Evolutionary conservation across 2,888 invertebrate genomes (phyloP).

Genomic region (Pachymerium ferrugineum): DNA sequence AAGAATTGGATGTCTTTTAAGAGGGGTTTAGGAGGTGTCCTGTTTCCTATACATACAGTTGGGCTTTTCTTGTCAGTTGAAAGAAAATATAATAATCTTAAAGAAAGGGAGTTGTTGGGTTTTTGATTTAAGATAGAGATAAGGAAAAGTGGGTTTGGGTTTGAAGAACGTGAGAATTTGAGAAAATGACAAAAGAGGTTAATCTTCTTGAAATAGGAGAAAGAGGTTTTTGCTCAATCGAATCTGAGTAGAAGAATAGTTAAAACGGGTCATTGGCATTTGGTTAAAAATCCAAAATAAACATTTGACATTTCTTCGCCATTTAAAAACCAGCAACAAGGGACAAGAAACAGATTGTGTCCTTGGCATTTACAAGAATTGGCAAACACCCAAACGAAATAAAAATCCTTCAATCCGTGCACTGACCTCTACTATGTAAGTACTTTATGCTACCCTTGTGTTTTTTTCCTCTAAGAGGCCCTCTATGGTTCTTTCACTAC

Average conservation of each 20-base stretch:
- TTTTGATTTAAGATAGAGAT: background rate
- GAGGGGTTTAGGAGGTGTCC: background rate
- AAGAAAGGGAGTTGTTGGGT: conserved; percentile 9
- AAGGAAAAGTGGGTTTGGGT: too few species aligned
- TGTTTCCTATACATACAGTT: conserved; percentile 1
- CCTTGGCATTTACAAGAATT: conserved; percentile 25
- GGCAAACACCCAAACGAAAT: conserved; percentile 23
- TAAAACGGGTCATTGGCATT: conserved; percentile 2
- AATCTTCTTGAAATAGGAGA: conserved; percentile 5
- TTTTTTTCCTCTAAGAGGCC: background rate
- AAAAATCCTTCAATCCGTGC: conserved; percentile 21
- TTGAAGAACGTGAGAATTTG: conserved; percentile 17
- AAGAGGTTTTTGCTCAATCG: conserved; percentile 21
- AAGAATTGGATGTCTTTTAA: background rate
- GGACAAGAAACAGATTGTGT: conserved; percentile 25
- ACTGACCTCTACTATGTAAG: conserved; percentile 1
- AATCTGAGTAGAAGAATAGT: background rate
- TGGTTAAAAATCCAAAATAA: background rate
- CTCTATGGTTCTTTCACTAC: conserved; percentile 5
- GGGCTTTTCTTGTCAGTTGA: conserved; percentile 20
- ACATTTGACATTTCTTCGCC: background rate
- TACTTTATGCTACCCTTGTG: conserved; percentile 13
- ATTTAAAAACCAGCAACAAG: conserved; percentile 17
- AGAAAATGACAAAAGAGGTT: conserved; percentile 20
- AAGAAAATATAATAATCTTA: conserved; percentile 4